Base-by-base conservation (phyloP, 2,797 vertebrate genomes). In the Lemur catta region DNA sequence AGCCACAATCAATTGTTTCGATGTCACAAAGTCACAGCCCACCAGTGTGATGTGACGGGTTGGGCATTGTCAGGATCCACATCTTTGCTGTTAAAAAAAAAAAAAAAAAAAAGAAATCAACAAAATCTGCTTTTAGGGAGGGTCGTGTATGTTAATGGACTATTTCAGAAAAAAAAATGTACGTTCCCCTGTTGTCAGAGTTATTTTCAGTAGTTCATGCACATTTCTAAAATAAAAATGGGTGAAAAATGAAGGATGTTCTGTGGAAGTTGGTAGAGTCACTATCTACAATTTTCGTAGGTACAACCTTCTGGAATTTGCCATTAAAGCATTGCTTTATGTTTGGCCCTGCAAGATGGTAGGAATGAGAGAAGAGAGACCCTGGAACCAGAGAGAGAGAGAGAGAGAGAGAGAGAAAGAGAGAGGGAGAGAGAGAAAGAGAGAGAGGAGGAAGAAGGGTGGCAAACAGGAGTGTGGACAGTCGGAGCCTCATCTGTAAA, bases 21-120 rank as follows among this genome's bases (percentile, higher is more conserved):
- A 97, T 98, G 98, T 96, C 97, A 97, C 93, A 94, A 97, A 98
- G 95, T 98, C 96, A 97, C 91, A 97, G 98, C 95, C 85, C 82
- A 57, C 93, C 92, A 75, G 89, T 94, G 94, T 94, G 97, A 96
- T 0, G 26, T 97, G 98, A 98, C 96, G 91, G 89, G 95, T 97
- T 96, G 95, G 84, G 90, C 96, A 86, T 96, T 96, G 69, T 93
- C 97, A 96, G 97, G 92, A 82, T 96, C 52, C 72, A 75, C 94
- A 95, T 97, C 93, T 15, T 92, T 61, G 14, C 6, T 93, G 94
- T 52, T 24, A 50, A 97, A 97, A 93, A 55, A 97, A 87, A 91
- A 67, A 8, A 46, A 9, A 46, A 43, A 7, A 7, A 43, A 7
- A 38, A 93, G 90, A 46, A 67, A 52, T 55, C 59, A 75, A 41